Evolutionary conservation across 2,888 invertebrate genomes (phyloP).

Genomic region (Toxonevra muliebris): DNA sequence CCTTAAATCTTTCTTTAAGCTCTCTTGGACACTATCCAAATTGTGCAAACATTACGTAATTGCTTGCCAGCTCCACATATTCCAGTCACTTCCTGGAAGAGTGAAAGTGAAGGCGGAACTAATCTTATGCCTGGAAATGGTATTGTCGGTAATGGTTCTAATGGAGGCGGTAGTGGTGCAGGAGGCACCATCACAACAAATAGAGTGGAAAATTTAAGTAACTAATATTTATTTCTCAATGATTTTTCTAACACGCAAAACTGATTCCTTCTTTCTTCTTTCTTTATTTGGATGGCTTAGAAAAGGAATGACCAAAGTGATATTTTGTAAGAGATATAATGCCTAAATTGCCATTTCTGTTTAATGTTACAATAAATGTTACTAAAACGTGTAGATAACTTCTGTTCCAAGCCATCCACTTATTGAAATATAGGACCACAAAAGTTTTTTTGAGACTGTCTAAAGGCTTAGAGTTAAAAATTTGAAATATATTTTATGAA

Average conservation of each 20-base stretch:
- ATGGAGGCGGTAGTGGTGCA: conserved; percentile 18
- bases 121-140: conserved; percentile 33
- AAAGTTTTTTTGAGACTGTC: too few relatives aligned
- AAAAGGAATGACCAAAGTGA: not conserved
- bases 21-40: conserved; percentile 84
- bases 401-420: too few relatives aligned
- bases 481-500: too few relatives aligned
- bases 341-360: conserved; percentile 14
- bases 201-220: conserved; percentile 46
- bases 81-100: conserved; percentile 90
- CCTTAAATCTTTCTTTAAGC: conserved; percentile 65
- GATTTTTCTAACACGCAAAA: not conserved
- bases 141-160: conserved; percentile 17
- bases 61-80: conserved; percentile 88
- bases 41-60: conserved; percentile 85
- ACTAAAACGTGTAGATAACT: too few relatives aligned
- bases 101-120: conserved; percentile 69
- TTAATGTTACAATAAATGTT: too few relatives aligned
- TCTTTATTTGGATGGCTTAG: conserved; percentile 7
- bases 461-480: too few relatives aligned
- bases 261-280: not conserved
- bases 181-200: conserved; percentile 27
- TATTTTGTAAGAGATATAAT: not conserved
- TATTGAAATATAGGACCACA: too few relatives aligned
- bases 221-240: conserved; percentile 23